phyloP scores from a whole-genome alignment of 2,113 vertebrate genomes.

The Origma solitaria region DNA sequence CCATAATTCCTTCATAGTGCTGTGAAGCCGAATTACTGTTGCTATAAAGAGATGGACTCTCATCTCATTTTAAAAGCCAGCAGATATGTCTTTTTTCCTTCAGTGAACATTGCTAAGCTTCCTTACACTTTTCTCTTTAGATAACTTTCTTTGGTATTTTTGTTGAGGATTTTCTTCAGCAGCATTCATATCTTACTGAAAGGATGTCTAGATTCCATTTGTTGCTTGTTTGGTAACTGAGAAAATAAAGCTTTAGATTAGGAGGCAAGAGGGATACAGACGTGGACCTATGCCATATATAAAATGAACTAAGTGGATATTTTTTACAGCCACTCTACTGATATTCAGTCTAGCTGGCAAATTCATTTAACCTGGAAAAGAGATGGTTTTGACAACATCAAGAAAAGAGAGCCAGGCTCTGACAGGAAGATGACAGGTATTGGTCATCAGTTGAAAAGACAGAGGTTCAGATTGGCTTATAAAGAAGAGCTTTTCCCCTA shows the following conservation, averaged over 20 bases:
- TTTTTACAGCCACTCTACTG: neutral
- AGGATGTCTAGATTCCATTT: neutral
- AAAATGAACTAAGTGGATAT: neutral
- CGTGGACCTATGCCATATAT: neutral
- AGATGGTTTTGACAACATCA: neutral
- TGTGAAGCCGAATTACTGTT: neutral
- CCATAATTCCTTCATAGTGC: neutral
- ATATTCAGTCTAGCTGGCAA: neutral
- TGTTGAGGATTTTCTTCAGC: neutral
- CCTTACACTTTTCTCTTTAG: neutral
- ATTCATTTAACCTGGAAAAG: neutral
- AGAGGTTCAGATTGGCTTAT: neutral
- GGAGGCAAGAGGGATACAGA: neutral
- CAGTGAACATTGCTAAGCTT: neutral
- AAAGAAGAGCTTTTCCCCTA: neutral
- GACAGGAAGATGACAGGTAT: neutral
- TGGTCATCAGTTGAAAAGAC: neutral
- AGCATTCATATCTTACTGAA: neutral
- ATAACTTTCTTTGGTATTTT: neutral
- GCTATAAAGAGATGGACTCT: neutral
- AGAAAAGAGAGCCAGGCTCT: neutral
- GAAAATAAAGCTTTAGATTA: neutral
- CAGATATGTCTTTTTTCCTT: neutral
- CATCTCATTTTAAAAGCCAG: neutral
- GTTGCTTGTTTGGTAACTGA: neutral